These are phyloP conservation scores for Euthynnus affinis DNA, from an alignment of 2,797 vertebrate genomes.

Conservation along the genomic window DNA sequence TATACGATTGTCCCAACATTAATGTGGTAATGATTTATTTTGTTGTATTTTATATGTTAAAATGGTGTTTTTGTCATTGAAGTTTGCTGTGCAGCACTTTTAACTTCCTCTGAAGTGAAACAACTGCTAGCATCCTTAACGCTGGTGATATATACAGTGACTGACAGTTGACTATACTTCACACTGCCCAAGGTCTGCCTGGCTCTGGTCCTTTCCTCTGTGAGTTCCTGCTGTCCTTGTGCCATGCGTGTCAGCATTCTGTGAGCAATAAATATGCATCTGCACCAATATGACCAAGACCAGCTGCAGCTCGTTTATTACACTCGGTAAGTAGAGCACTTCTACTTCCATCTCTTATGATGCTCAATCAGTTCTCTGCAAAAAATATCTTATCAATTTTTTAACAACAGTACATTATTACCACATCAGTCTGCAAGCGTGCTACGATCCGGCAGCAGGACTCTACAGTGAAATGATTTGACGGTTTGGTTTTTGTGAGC, in stretches of 20 bases:
- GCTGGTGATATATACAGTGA: neutral
- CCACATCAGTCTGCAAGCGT: neutral
- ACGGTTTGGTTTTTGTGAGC: conserved; percentile 15
- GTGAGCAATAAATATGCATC: conserved; percentile 4
- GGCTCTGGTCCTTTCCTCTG: neutral
- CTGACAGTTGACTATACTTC: neutral
- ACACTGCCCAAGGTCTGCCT: neutral
- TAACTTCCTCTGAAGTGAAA: neutral
- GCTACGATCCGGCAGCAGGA: conserved; percentile 6
- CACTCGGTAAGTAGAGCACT: neutral
- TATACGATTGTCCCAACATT: neutral
- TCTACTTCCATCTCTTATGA: neutral
- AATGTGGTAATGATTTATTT: conserved; percentile 6
- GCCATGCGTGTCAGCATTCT: conserved; percentile 19
- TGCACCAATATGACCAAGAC: neutral
- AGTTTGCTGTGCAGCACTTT: neutral
- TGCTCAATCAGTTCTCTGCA: neutral
- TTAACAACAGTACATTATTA: neutral
- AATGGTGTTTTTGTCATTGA: neutral
- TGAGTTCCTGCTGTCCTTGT: neutral
- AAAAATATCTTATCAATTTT: conserved; percentile 22
- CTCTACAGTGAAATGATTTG: conserved; percentile 8
- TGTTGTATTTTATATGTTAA: neutral
- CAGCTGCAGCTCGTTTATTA: neutral
- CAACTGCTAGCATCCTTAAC: neutral